phyloP scores from a whole-genome alignment of 2,888 invertebrate genomes.

The Colletes collaris region DNA sequence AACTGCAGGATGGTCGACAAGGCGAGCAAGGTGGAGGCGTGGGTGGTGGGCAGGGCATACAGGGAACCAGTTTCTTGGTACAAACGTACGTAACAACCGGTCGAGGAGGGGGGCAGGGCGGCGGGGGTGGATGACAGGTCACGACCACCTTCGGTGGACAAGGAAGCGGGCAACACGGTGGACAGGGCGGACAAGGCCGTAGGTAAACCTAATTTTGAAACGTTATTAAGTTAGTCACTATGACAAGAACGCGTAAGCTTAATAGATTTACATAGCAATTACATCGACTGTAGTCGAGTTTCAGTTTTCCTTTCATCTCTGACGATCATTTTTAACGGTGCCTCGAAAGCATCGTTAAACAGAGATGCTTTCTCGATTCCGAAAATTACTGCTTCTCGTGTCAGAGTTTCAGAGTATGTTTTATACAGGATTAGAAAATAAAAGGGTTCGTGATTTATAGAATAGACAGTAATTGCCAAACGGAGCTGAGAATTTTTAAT shows the following conservation, averaged over 20 bases:
- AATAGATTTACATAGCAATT: slow-evolving; percentile 20
- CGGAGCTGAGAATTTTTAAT: too few species aligned
- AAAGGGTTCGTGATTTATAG: too few species aligned
- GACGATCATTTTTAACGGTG: too few species aligned
- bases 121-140: slow-evolving; percentile 58
- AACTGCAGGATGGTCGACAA: slow-evolving; percentile 58
- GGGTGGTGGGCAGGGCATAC: slow-evolving; percentile 70
- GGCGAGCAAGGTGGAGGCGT: slow-evolving; percentile 64
- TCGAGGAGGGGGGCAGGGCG: slow-evolving; percentile 54
- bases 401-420: too few species aligned
- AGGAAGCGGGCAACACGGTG: slow-evolving; percentile 68
- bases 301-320: not conserved
- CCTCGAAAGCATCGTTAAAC: too few species aligned
- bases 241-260: slow-evolving; percentile 10
- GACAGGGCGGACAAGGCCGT: slow-evolving; percentile 68
- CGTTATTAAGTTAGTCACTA: slow-evolving; percentile 26
- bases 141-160: slow-evolving; percentile 70
- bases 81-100: slow-evolving; percentile 60
- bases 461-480: too few species aligned
- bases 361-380: too few species aligned
- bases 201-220: slow-evolving; percentile 67
- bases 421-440: too few species aligned
- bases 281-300: not conserved
- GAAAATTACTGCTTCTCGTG: too few species aligned
- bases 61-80: slow-evolving; percentile 64